Percentiles rank a stretch among this genome's conserved stretches.
Conservation (phyloP, 1,140 invertebrate genomes). For the Coptotermes formosanus region DNA sequence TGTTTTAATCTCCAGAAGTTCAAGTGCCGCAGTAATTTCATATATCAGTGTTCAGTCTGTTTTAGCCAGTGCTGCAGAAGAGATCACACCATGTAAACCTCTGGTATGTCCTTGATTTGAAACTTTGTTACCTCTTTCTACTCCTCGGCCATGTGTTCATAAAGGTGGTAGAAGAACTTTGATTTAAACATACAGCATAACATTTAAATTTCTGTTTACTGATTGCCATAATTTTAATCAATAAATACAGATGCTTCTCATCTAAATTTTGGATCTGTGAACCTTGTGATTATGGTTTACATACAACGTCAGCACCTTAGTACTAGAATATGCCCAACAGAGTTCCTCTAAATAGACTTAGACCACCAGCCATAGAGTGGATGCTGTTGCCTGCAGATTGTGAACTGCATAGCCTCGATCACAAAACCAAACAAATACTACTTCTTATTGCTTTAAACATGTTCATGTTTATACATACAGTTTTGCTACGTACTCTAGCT, state of each 20-base stretch:
- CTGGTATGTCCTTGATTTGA: background rate
- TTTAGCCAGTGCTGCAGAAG: background rate
- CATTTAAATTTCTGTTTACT: slow-evolving; percentile 24
- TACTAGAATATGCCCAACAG: no score
- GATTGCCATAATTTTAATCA: slow-evolving; percentile 23
- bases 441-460: no score
- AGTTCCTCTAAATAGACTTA: no score
- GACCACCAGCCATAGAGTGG: no score
- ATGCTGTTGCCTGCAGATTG: background rate
- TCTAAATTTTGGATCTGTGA: background rate
- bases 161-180: background rate
- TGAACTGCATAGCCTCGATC: background rate
- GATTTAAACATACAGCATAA: background rate
- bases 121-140: background rate
- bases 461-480: no score
- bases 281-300: background rate
- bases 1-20: background rate
- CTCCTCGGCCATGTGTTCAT: background rate
- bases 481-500: no score
- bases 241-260: background rate
- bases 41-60: background rate
- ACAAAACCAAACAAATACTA: no score
- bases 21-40: background rate
- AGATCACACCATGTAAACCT: background rate
- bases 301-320: no score